These are phyloP conservation scores for Aphis craccivora DNA, from an alignment of 1,140 invertebrate genomes.

Conservation along the genomic window DNA sequence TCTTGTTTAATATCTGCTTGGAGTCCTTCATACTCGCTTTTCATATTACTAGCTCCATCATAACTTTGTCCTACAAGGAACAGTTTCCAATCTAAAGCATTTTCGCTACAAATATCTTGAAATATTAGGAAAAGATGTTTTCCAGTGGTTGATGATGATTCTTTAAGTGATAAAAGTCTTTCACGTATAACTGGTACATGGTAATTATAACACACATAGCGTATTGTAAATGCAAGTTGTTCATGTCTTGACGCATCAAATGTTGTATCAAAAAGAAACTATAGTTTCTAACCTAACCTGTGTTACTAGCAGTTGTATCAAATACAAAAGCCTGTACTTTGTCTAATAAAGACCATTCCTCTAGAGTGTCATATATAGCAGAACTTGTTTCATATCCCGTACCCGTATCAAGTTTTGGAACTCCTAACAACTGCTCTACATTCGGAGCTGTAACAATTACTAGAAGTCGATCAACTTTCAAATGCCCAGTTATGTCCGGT, in stretches of 20 bases:
- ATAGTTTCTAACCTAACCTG: too few relatives aligned
- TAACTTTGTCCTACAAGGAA: not conserved
- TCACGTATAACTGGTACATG: not conserved
- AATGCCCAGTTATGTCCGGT: not conserved
- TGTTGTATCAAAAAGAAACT: slow-evolving; percentile 39
- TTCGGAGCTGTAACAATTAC: not conserved
- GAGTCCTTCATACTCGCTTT: not conserved
- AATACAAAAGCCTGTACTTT: slow-evolving; percentile 57
- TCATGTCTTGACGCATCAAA: not conserved
- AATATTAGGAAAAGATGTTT: not conserved
- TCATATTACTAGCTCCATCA: not conserved
- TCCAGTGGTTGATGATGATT: not conserved
- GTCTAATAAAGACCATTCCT: not conserved
- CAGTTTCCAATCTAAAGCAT: not conserved
- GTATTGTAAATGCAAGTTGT: not conserved
- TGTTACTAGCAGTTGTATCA: slow-evolving; percentile 63
- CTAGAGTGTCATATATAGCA: not conserved
- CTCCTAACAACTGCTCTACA: not conserved
- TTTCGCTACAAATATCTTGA: not conserved
- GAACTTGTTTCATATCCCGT: not conserved
- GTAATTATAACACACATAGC: not conserved
- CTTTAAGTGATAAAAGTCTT: slow-evolving; percentile 12
- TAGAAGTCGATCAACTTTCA: not conserved
- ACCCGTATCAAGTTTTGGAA: not conserved
- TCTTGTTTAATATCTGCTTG: not conserved